Base-by-base conservation (phyloP, 2,113 vertebrate genomes). In the Misgurnus mizolepis region DNA sequence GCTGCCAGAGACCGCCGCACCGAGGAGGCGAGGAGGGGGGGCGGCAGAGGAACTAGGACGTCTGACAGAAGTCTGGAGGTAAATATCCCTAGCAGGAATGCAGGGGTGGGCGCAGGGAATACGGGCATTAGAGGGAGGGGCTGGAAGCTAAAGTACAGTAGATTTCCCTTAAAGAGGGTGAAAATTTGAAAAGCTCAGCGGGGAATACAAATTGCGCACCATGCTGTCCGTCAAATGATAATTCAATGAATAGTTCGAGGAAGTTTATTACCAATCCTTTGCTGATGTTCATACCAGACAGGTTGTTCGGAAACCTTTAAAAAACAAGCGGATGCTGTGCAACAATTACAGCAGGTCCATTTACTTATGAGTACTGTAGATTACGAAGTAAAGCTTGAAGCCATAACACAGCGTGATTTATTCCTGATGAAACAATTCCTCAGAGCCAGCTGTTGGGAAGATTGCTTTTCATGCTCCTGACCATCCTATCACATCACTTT, bases 61-160 rank as follows among this genome's bases (percentile, higher is more conserved):
- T 22, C 89, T 84, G 89, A 82, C 88, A 89, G 89, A 87, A 90
- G 71, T 90, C 92, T 87, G 82, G 88, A 89, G 88, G 83, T 81
- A 94, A 92, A 91, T 93, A 92, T 93, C 92, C 86, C 89, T 91
- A 91, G 84, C 84, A 91, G 90, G 91, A 93, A 94, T 91, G 89
- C 58, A 84, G 73, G 72, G 53, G 80, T 83, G 82, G 82, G 82
- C 79, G 73, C 76, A 50, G 58, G 41, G 17, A 47, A 10, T 4
- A 12, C 27, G 9, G 15, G 72, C 64, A 61, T 14, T 55, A 79
- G 50, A 61, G 62, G 66, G 61, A 75, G 61, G 75, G 71, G 53
- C 58, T 69, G 43, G 40, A 74, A 61, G 41, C 27, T 41, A 9
- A 22, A 10, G 76, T 40, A 75, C 64, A 78, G 69, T 55, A 45